Evolutionary conservation across 2,797 vertebrate species (phyloP), one percentile per base, ranked within the genome.

Genomic region (Pseudochirops corinnae): DNA sequence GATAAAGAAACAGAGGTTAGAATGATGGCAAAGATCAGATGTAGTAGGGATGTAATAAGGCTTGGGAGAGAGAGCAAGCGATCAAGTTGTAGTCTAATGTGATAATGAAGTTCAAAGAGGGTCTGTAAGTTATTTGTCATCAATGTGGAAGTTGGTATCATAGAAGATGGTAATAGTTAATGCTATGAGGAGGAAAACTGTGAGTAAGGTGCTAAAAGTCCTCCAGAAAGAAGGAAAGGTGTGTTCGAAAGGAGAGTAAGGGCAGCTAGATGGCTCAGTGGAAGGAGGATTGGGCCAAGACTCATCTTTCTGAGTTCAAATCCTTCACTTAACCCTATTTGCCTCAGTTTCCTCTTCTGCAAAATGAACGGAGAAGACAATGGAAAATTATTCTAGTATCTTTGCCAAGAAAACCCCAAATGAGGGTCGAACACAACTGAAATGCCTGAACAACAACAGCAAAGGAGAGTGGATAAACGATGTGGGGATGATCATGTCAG

Each of bases 191-290:
- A n/a, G 39, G 53, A 55, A 90, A 74, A 39, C 39, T 92, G 57
- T 94, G 91, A 56, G 56, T 90, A 21, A 56, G 92, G 62, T 26
- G 4, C 55, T n/a, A 5, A 87, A 31, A 92, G 39, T 53, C 26
- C 87, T 90, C 92, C 60, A 94, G 46, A 1, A 62, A 50, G 82
- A 29, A 94, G 14, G 91, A 93, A 91, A 93, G 60, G 94, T 46
- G 56, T 46, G 29, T 50, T 5, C 21, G 6, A n/a, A 62, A 14
- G 6, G 7, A 29, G n/a, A 90, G 67, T 1, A 87, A 56, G 94
- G 90, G 39, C 33, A 28, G 24, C 62, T 50, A 87, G 95, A 60
- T 52, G 21, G 3, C 28, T 60, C 90, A 90, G 92, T 92, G 4
- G 14, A 33, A 52, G 28, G 57, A 29, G 39, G 55, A 12, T 10